Base-by-base conservation (phyloP, 1,140 invertebrate species). In the Formica exsecta region DNA sequence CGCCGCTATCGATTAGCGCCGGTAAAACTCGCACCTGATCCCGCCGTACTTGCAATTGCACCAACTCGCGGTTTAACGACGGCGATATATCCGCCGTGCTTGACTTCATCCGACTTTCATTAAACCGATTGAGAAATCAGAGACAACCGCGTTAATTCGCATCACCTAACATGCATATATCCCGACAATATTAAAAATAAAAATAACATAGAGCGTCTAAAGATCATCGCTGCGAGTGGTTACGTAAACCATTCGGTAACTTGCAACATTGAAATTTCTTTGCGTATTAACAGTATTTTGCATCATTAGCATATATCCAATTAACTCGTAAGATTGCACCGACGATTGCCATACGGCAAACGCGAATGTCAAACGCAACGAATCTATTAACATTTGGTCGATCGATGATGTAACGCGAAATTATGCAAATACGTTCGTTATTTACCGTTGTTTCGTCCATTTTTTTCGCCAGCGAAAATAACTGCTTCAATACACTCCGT, bases 1-100 rank as follows among this genome's bases (percentile, higher is more conserved):
- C 70, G 68, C 88, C 64, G 76, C 87, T 87, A 92, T 90, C 91
- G 89, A 88, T 90, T 91, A 91, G 84, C 76, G 84, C 76, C 85
- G 70, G 86, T 70, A 80, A 89, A 86, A 84, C 86, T 88, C 83
- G 83, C 79, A 84, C 83, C 88, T 86, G 88, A 84, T 90, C 85
- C 89, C 70, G 54, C 38, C 57, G 54, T n/a, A 41, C 79, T 85
- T 68, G 54, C 85, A 84, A 90, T 90, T 88, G 89, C 85, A 48
- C 76, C 57, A 66, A 65, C 85, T 81, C 87, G 71, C 80, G 32
- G 54, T 74, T 87, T 85, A 70, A 71, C 70, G 76, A 66, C 85
- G 41, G 1, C 77, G 41, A 81, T 71, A 80, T 86, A 73, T 84
- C 36, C 79, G 22, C 41, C 29, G 51, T 57, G 66, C 54, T 62